Evolutionary conservation across 2,113 vertebrate genomes (phyloP).

Genomic region (Ceyx melanurus): DNA sequence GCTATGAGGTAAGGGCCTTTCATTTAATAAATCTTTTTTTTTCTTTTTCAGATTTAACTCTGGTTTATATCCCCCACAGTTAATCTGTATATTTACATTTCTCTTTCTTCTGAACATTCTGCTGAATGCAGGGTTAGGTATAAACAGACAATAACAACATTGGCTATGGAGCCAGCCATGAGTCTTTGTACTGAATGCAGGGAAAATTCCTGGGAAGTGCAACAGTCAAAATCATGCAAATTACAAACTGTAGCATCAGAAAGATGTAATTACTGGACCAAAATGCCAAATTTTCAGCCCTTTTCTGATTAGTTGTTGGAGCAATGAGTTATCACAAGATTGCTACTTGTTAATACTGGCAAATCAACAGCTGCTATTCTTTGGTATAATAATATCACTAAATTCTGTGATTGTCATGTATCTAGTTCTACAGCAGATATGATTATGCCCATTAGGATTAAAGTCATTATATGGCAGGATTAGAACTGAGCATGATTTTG

Average conservation of each 20-base stretch:
- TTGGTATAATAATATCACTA: conserved; percentile 65
- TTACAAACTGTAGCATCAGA: conserved; percentile 57
- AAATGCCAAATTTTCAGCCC: conserved; percentile 56
- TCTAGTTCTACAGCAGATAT: conserved; percentile 62
- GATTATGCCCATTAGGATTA: conserved; percentile 71
- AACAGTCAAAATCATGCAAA: conserved; percentile 58
- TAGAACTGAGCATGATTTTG: conserved; percentile 57
- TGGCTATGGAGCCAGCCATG: not conserved
- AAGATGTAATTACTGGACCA: conserved; percentile 60
- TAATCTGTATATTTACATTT: not conserved
- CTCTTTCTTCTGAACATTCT: not conserved
- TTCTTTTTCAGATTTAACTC: not conserved
- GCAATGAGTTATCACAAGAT: conserved; percentile 65
- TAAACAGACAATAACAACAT: not conserved
- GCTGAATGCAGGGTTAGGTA: not conserved
- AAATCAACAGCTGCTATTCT: conserved; percentile 68
- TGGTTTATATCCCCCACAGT: not conserved
- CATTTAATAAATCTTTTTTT: not conserved
- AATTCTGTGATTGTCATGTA: conserved; percentile 58
- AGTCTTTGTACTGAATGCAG: conserved; percentile 26
- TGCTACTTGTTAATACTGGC: conserved; percentile 65
- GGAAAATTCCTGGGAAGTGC: conserved; percentile 26
- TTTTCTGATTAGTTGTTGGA: conserved; percentile 60
- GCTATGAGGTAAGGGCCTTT: not conserved
- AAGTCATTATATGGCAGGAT: conserved; percentile 56